These are phyloP conservation scores for Tinamus guttatus DNA, from an alignment of 2,113 vertebrate species.

Conservation along the genomic window DNA sequence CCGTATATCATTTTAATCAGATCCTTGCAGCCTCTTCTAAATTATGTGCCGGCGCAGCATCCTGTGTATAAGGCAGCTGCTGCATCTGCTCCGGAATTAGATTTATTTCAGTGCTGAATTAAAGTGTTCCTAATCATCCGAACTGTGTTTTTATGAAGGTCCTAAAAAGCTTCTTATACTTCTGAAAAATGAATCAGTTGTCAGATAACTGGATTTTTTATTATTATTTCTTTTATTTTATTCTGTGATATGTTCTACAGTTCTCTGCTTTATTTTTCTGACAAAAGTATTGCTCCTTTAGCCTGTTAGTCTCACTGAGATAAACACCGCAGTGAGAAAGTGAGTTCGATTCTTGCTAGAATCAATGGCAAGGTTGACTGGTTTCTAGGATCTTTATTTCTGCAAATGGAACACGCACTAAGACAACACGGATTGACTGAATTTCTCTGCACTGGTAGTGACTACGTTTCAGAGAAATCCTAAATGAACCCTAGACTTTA, in stretches of 20 bases:
- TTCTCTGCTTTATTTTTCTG: not conserved
- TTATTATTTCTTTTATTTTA: not conserved
- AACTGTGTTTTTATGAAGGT: not conserved
- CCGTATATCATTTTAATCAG: not conserved
- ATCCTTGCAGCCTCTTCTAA: not conserved
- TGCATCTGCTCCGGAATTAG: not conserved
- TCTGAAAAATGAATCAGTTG: not conserved
- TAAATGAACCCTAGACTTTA: not conserved
- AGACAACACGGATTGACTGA: not conserved
- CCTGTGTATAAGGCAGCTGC: not conserved
- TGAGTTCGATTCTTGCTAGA: not conserved
- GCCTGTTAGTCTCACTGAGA: not conserved
- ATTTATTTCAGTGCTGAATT: not conserved
- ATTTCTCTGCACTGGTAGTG: not conserved
- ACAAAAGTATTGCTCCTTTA: not conserved
- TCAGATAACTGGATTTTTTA: not conserved
- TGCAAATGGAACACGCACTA: not conserved
- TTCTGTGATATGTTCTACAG: not conserved
- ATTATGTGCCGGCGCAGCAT: accelerated
- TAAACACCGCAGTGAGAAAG: not conserved
- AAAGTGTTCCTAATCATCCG: not conserved
- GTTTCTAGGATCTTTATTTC: not conserved
- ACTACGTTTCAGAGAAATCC: not conserved
- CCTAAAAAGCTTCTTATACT: accelerated
- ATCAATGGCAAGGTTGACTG: not conserved